Conservation (phyloP, 1,140 invertebrate genomes). For the Archegozetes longisetosus region DNA sequence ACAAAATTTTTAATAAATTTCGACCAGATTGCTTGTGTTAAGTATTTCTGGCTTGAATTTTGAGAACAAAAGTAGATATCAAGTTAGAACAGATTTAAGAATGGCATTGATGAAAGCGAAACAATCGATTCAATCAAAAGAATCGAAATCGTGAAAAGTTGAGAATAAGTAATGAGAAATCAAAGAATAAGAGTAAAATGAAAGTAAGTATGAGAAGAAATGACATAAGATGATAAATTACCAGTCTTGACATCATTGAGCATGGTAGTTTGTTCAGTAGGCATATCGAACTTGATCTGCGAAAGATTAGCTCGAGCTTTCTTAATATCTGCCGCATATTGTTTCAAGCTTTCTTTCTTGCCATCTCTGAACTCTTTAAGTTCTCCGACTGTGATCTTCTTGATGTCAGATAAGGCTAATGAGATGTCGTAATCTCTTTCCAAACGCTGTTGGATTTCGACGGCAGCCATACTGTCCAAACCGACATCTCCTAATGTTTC, state of each 20-base stretch:
- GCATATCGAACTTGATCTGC: slow-evolving; percentile 5
- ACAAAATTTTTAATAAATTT: not conserved
- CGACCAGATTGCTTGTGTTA: too few species aligned
- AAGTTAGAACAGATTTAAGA: too few species aligned
- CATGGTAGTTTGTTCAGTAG: not conserved
- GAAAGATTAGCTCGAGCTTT: slow-evolving; percentile 12
- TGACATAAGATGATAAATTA: not conserved
- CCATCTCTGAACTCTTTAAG: slow-evolving; percentile 14
- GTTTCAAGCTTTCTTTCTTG: slow-evolving; percentile 19
- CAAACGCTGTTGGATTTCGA: slow-evolving; percentile 58
- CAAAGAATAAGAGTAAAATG: not conserved
- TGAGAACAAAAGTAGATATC: too few species aligned
- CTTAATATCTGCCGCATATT: slow-evolving; percentile 11
- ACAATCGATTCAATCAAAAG: too few species aligned
- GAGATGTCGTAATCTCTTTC: slow-evolving; percentile 16
- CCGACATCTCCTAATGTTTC: slow-evolving; percentile 73
- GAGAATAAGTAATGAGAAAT: too few species aligned
- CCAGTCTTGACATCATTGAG: slow-evolving; percentile 6
- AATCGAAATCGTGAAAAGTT: too few species aligned
- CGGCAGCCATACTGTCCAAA: slow-evolving; percentile 91
- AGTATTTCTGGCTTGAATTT: too few species aligned
- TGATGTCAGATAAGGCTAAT: slow-evolving; percentile 10
- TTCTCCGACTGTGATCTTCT: slow-evolving; percentile 10
- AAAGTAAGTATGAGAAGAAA: not conserved
- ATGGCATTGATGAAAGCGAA: too few species aligned